Evolutionary conservation across 2,113 vertebrate genomes (phyloP).

Genomic region (Egretta garzetta): DNA sequence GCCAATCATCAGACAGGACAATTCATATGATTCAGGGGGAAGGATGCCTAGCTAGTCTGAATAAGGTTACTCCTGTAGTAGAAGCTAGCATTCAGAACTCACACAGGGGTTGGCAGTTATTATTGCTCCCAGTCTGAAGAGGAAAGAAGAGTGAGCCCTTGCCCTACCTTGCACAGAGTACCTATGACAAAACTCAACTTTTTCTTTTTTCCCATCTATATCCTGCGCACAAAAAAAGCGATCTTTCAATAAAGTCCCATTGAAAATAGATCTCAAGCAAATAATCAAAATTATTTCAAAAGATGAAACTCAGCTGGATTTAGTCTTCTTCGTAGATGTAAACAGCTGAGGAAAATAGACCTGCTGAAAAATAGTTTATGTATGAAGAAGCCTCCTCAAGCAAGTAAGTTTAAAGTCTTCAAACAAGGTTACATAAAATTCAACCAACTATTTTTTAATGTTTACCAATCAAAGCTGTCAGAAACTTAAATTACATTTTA

Average conservation of each 20-base stretch:
- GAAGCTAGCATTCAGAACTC: not conserved
- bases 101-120: not conserved
- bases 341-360: not conserved
- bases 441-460: not conserved
- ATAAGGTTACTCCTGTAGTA: fast-evolving
- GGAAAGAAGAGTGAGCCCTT: not conserved
- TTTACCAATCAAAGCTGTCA: not conserved
- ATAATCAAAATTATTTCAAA: not conserved
- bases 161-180: not conserved
- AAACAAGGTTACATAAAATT: not conserved
- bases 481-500: not conserved
- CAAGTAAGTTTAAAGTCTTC: not conserved
- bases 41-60: not conserved
- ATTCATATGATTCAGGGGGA: not conserved
- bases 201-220: not conserved
- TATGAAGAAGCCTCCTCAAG: not conserved
- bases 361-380: not conserved
- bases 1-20: not conserved
- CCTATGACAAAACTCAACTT: not conserved
- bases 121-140: not conserved
- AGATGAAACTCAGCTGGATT: not conserved
- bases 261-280: not conserved
- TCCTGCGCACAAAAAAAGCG: not conserved
- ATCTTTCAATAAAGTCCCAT: not conserved
- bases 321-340: not conserved